Base-by-base conservation (phyloP, 2,113 vertebrate genomes). In the Tichodroma muraria region DNA sequence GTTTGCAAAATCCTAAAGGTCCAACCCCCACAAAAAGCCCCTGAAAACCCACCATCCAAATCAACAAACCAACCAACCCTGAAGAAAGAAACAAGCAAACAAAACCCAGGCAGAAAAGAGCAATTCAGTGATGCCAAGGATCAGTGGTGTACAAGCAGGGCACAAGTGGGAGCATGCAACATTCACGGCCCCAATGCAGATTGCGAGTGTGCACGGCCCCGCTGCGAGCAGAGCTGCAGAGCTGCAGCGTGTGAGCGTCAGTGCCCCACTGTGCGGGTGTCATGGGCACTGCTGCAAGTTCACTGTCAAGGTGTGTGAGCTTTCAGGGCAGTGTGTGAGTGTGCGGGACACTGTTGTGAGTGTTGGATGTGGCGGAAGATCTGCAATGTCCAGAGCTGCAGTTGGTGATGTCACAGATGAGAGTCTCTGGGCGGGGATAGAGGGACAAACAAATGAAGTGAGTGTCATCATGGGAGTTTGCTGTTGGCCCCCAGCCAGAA, bases 151-250 rank as follows among this genome's bases (percentile, higher is more conserved):
- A 7, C 33, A 31, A 59, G 44, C 35, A 49, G 19, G 35, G 35
- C 30, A 42, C 35, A 40, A 10, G 20, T 4, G 15, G 19, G 65
- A 59, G 35, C 19, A 21, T 2, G 1, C 28, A 18, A 38, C 8
- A n/a, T 12, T 9, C 3, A 2, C 1, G 3, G 19, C 12, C 23
- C 44, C 19, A 19, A 13, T 42, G 35, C 45, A 16, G 30, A n/a
- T n/a, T 12, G 21, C 11, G 35, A 31, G 21, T 1, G 7, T 9
- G 9, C 72, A 11, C 0, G 3, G 44, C n/a, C 11, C n/a, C 0
- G 6, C 73, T 31, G 27, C 4, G n/a, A 31, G 56, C n/a, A 25
- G n/a, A 60, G 27, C 25, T 37, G 65, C n/a, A 69, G n/a, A 37
- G 17, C 44, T 60, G n/a, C 56, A 47, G 54, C 4, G 0, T 25